These are phyloP conservation scores for Incurvaria masculella DNA, from an alignment of 2,888 invertebrate species.

Conservation along the genomic window DNA sequence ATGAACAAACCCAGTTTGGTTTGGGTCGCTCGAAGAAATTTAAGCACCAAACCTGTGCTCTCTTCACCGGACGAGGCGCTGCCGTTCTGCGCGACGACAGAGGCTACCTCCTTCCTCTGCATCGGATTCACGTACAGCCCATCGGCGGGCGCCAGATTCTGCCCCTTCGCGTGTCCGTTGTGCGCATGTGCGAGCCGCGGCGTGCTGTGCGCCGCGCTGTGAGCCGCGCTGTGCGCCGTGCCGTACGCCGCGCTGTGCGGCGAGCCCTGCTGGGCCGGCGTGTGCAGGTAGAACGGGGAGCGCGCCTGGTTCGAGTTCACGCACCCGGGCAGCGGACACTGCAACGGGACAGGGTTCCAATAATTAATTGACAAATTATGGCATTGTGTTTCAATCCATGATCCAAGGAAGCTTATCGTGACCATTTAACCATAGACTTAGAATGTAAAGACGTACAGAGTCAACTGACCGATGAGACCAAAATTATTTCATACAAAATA, in stretches of 20 bases:
- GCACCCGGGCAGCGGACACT: slow-evolving; percentile 56
- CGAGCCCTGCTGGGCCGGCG: slow-evolving; percentile 49
- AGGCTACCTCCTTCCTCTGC: slow-evolving; percentile 45
- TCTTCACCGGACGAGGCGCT: slow-evolving; percentile 46
- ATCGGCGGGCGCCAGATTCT: slow-evolving; percentile 59
- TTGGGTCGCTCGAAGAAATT: neutral
- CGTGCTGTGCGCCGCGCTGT: slow-evolving; percentile 25
- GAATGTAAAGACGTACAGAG: too few species aligned
- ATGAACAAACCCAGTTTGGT: too few species aligned
- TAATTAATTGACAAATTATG: slow-evolving; percentile 12
- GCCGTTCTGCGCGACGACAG: slow-evolving; percentile 22
- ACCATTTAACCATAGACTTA: too few species aligned
- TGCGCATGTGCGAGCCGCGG: slow-evolving; percentile 22
- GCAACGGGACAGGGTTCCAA: too few species aligned
- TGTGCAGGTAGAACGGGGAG: slow-evolving; percentile 74
- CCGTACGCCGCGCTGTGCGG: neutral
- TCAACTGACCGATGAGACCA: too few species aligned
- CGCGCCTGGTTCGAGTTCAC: slow-evolving; percentile 45
- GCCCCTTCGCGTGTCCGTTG: slow-evolving; percentile 26
- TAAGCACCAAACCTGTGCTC: slow-evolving; percentile 33
- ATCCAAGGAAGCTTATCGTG: too few species aligned
- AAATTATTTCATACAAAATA: too few species aligned
- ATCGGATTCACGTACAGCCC: slow-evolving; percentile 85
- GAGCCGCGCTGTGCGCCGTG: neutral
- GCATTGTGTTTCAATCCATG: neutral